Evolutionary conservation across 2,888 invertebrate genomes (phyloP).

Genomic region (Habroteleia sp.): DNA sequence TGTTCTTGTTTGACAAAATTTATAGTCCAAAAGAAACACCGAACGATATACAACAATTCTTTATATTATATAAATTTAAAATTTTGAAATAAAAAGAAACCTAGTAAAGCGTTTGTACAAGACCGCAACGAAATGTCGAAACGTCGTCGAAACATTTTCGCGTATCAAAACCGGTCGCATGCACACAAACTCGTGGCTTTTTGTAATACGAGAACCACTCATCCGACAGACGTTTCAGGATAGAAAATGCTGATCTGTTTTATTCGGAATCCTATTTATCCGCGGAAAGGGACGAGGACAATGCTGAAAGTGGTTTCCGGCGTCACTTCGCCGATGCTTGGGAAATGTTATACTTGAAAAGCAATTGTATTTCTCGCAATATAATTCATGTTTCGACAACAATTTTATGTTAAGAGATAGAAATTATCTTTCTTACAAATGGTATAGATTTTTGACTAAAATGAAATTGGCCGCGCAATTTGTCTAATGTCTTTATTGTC

Average conservation of each 20-base stretch:
- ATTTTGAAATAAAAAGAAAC: slow-evolving; percentile 16
- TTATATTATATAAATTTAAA: slow-evolving; percentile 9
- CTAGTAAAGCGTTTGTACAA: slow-evolving; percentile 7
- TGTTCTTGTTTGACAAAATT: no score
- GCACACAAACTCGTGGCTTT: slow-evolving; percentile 8
- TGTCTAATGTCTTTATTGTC: no score
- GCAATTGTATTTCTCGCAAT: slow-evolving; percentile 23
- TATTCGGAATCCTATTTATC: slow-evolving; percentile 30
- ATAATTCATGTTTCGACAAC: slow-evolving; percentile 26
- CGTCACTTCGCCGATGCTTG: slow-evolving; percentile 28
- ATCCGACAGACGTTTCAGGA: slow-evolving; percentile 40
- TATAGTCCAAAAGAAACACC: no score
- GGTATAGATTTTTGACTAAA: slow-evolving; percentile 15
- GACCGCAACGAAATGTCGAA: slow-evolving; percentile 27
- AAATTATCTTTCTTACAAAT: slow-evolving; percentile 13
- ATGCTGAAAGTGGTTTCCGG: slow-evolving; percentile 55
- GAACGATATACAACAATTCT: no score
- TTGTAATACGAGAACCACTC: slow-evolving; percentile 23
- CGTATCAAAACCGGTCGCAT: slow-evolving; percentile 27
- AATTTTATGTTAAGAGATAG: slow-evolving; percentile 36
- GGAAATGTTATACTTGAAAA: slow-evolving; percentile 36
- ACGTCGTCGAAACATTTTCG: slow-evolving; percentile 39
- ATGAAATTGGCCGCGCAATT: slow-evolving; percentile 8
- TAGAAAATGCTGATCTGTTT: slow-evolving; percentile 50
- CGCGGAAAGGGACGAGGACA: slow-evolving; percentile 18